Conservation (phyloP, 2,113 vertebrate genomes). For the Chrysemys picta region DNA sequence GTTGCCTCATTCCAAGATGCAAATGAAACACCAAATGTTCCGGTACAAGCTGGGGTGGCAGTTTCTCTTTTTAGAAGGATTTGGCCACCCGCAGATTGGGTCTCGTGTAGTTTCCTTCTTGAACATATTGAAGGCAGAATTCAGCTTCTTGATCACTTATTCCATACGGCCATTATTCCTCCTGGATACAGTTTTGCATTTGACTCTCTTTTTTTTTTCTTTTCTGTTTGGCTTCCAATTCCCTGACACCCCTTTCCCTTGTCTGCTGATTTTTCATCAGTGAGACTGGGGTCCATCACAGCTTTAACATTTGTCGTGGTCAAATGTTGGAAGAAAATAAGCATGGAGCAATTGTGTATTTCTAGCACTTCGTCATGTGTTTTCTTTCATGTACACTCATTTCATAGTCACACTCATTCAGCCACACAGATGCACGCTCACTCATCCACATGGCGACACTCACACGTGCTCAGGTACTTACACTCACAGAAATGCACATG, state of each 20-base stretch:
- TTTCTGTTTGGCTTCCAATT: slow-evolving; percentile 60
- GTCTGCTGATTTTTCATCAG: background rate
- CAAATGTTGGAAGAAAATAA: background rate
- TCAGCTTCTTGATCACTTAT: slow-evolving; percentile 71
- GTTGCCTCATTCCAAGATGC: slow-evolving; percentile 67
- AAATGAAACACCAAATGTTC: slow-evolving; percentile 76
- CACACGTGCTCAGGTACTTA: background rate
- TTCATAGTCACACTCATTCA: slow-evolving; percentile 1
- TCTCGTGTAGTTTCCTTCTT: slow-evolving; percentile 64
- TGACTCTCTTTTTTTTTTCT: no score
- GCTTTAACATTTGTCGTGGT: background rate
- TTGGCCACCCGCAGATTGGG: slow-evolving; percentile 70
- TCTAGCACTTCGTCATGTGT: background rate
- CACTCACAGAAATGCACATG: background rate
- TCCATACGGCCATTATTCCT: slow-evolving; percentile 72
- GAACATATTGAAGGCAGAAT: slow-evolving; percentile 75
- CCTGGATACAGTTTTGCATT: slow-evolving; percentile 64
- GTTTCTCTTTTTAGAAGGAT: slow-evolving; percentile 33
- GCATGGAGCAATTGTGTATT: background rate
- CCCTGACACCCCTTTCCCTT: slow-evolving; percentile 18
- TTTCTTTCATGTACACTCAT: background rate
- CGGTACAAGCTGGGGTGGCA: slow-evolving; percentile 69
- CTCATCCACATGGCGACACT: slow-evolving; percentile 8
- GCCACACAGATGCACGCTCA: background rate
- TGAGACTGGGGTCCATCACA: background rate